phyloP scores from a whole-genome alignment of 1,140 invertebrate genomes.

The Drosophila truncata region DNA sequence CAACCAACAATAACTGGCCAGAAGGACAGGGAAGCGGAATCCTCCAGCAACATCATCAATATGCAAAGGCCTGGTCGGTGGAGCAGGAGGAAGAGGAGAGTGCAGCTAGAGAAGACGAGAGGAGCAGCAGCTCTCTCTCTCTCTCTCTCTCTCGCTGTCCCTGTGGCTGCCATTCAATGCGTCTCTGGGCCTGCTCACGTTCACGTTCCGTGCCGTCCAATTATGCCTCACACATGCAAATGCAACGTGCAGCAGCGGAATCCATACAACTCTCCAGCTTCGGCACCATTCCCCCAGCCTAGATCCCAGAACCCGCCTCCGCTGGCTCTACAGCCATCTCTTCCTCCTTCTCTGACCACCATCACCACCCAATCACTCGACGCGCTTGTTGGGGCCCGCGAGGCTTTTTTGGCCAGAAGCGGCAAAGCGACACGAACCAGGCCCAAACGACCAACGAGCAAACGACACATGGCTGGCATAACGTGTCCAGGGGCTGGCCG shows the following conservation, averaged over 20 bases:
- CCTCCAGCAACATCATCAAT: conserved; percentile 64
- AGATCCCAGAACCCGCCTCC: background rate
- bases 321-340: background rate
- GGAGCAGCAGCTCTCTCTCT: background rate
- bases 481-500: conserved; percentile 16
- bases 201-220: conserved; percentile 64
- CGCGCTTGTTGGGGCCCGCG: conserved; percentile 76
- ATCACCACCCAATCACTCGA: conserved; percentile 59
- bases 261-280: conserved; percentile 6
- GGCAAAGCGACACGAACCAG: conserved; percentile 67
- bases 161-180: conserved; percentile 33
- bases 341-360: background rate
- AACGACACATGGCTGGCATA: conserved; percentile 54
- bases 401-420: conserved; percentile 65
- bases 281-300: background rate
- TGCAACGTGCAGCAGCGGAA: conserved; percentile 66
- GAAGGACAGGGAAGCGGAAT: conserved; percentile 17
- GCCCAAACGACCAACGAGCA: conserved; percentile 48
- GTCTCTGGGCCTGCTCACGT: conserved; percentile 24
- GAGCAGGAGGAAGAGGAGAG: background rate
- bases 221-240: conserved; percentile 81
- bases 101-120: conserved; percentile 9
- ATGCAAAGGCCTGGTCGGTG: conserved; percentile 62
- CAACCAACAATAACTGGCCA: conserved; percentile 54
- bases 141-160: background rate